phyloP scores from a whole-genome alignment of 2,797 vertebrate species.

The Apogon talboti region DNA sequence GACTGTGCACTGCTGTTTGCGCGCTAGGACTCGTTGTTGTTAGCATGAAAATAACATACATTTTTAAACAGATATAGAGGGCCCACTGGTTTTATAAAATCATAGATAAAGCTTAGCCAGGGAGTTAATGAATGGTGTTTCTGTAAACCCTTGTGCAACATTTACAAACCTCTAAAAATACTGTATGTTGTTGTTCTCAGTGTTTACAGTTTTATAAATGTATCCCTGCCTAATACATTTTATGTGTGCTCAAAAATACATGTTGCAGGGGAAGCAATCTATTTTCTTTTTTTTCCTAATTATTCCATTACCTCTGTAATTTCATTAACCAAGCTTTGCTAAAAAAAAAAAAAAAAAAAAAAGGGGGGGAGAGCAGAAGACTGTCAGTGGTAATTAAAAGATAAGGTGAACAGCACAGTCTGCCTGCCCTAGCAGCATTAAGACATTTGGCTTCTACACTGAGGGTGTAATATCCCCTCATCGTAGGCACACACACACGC shows the following conservation, averaged over 20 bases:
- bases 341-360: constrained; percentile 42
- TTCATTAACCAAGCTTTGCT: constrained; percentile 80
- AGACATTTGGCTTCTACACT: constrained; percentile 67
- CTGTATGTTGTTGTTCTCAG: background rate
- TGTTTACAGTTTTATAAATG: constrained; percentile 31
- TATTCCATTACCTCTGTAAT: constrained; percentile 81
- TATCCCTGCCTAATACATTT: constrained; percentile 25
- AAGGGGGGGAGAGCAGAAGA: constrained; percentile 31
- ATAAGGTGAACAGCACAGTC: constrained; percentile 78
- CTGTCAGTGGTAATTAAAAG: constrained; percentile 86
- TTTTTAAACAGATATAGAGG: background rate
- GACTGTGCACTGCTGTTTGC: background rate
- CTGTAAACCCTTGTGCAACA: constrained; percentile 27
- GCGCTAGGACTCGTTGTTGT: background rate
- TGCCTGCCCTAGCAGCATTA: constrained; percentile 58
- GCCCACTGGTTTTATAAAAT: constrained; percentile 18
- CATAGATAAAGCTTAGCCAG: constrained; percentile 33
- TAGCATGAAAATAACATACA: too few relatives aligned
- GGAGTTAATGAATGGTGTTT: constrained; percentile 38
- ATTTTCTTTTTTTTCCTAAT: constrained; percentile 66
- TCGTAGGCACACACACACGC: constrained; percentile 21
- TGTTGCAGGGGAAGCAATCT: constrained; percentile 23
- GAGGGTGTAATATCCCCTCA: constrained; percentile 46
- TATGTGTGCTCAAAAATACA: constrained; percentile 8
- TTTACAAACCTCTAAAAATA: background rate